Conservation (phyloP, 1,140 invertebrate genomes). For the Drosophila ambigua region DNA sequence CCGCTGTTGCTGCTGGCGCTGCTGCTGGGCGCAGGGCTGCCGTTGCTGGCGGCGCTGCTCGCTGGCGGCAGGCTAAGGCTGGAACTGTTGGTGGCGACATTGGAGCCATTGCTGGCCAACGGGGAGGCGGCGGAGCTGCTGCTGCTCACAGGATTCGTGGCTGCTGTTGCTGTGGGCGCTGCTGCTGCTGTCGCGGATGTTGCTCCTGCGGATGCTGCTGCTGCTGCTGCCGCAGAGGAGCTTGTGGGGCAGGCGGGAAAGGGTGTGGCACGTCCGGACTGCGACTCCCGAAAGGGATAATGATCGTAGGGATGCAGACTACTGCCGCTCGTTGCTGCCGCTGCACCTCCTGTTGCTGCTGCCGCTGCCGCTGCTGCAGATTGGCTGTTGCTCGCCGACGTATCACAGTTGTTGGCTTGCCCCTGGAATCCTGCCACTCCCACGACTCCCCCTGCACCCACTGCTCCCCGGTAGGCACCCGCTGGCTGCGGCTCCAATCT, state of each 20-base stretch:
- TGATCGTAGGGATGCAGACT: slow-evolving; percentile 85
- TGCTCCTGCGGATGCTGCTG: slow-evolving; percentile 39
- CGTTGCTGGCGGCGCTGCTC: slow-evolving; percentile 12
- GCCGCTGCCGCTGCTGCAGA: slow-evolving; percentile 10
- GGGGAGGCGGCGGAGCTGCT: neutral
- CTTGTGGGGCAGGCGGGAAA: slow-evolving; percentile 84
- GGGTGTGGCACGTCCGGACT: slow-evolving; percentile 87
- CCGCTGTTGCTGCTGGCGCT: slow-evolving; percentile 5
- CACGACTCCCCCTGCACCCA: slow-evolving; percentile 10
- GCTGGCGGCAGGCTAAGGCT: slow-evolving; percentile 21
- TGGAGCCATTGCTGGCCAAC: slow-evolving; percentile 24
- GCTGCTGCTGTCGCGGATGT: slow-evolving; percentile 22
- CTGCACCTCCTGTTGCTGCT: neutral
- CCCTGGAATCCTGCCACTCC: slow-evolving; percentile 25
- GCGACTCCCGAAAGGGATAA: slow-evolving; percentile 83
- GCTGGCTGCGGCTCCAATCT: slow-evolving; percentile 27
- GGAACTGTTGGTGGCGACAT: slow-evolving; percentile 12
- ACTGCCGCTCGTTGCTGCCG: slow-evolving; percentile 24
- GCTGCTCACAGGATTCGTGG: slow-evolving; percentile 3
- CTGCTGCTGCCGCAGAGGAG: slow-evolving; percentile 47
- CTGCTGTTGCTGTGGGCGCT: neutral
- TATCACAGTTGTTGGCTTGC: slow-evolving; percentile 45
- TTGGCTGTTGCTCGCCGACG: slow-evolving; percentile 70
- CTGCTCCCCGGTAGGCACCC: slow-evolving; percentile 39
- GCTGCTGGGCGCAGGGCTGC: slow-evolving; percentile 13